Evolutionary conservation across 64 coral and sea anemone genomes (phyloP).

Genomic region (Montipora cactus): DNA sequence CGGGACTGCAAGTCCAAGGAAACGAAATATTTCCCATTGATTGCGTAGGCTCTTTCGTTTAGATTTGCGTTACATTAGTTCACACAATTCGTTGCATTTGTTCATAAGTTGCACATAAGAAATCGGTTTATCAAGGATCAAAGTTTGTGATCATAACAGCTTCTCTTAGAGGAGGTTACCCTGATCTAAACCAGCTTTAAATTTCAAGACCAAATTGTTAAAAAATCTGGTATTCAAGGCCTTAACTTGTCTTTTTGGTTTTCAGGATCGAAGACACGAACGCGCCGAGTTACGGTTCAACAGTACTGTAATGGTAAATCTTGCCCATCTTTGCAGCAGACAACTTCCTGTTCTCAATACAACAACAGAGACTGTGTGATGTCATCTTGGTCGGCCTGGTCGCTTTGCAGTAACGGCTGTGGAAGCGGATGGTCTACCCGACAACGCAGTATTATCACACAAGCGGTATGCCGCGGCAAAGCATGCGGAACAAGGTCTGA

Average conservation of each 20-base stretch:
- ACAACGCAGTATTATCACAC: slow-evolving; percentile 44
- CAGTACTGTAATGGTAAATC: slow-evolving; percentile 63
- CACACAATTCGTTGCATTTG: too few species aligned
- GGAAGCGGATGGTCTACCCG: slow-evolving; percentile 69
- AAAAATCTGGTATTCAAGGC: too few species aligned
- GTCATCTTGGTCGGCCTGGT: slow-evolving; percentile 82
- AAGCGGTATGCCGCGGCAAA: slow-evolving; percentile 77
- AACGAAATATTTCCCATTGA: too few species aligned
- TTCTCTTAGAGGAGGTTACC: too few species aligned
- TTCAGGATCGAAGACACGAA: slow-evolving; percentile 76
- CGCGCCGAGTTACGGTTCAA: slow-evolving; percentile 38
- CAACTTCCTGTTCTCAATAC: slow-evolving; percentile 68
- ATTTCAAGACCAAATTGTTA: too few species aligned
- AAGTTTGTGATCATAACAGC: too few species aligned
- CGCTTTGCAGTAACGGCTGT: slow-evolving; percentile 85
- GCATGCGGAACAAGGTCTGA: slow-evolving; percentile 65
- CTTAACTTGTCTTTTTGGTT: neutral
- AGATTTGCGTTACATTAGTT: too few species aligned
- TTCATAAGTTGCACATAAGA: too few species aligned
- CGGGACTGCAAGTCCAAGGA: too few species aligned
- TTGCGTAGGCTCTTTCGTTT: too few species aligned
- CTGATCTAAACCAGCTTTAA: too few species aligned
- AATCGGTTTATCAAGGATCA: too few species aligned
- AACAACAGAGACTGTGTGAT: slow-evolving; percentile 83
- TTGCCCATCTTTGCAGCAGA: slow-evolving; percentile 50